Evolutionary conservation across 2,113 vertebrate species (phyloP).

Genomic region (Mormyrus iriodes): DNA sequence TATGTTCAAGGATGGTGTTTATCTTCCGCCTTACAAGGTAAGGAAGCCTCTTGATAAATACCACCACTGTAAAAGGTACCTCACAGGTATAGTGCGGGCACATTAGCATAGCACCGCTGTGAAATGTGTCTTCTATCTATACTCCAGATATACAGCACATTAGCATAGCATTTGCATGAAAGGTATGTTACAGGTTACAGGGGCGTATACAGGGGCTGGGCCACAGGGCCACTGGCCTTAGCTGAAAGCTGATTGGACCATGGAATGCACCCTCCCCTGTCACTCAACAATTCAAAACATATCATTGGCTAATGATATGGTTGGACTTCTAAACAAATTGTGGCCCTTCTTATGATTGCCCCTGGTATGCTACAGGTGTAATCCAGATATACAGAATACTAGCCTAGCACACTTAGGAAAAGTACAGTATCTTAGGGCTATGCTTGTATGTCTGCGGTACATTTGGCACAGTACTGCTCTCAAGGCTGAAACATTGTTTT

Average conservation of each 20-base stretch:
- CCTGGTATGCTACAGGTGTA: not conserved
- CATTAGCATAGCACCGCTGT: not conserved
- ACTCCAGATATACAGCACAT: not conserved
- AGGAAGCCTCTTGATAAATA: not conserved
- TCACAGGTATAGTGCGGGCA: not conserved
- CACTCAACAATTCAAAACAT: not conserved
- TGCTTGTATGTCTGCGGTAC: not conserved
- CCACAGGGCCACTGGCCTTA: not conserved
- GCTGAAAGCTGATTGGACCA: not conserved
- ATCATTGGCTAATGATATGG: not conserved
- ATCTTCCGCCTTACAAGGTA: not conserved
- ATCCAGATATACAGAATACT: not conserved
- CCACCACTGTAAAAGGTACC: not conserved
- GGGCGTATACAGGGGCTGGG: not conserved
- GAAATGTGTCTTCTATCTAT: not conserved
- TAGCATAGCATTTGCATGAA: not conserved
- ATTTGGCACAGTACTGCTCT: not conserved
- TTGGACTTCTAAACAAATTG: not conserved
- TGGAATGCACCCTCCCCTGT: not conserved
- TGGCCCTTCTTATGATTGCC: not conserved
- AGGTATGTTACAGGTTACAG: not conserved
- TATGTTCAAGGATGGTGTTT: not conserved
- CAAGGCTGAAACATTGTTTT: not conserved
- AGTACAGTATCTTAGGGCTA: not conserved
- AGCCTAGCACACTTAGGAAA: not conserved